phyloP scores from a whole-genome alignment of 2,888 invertebrate species.

The Eupithecia centaureata region DNA sequence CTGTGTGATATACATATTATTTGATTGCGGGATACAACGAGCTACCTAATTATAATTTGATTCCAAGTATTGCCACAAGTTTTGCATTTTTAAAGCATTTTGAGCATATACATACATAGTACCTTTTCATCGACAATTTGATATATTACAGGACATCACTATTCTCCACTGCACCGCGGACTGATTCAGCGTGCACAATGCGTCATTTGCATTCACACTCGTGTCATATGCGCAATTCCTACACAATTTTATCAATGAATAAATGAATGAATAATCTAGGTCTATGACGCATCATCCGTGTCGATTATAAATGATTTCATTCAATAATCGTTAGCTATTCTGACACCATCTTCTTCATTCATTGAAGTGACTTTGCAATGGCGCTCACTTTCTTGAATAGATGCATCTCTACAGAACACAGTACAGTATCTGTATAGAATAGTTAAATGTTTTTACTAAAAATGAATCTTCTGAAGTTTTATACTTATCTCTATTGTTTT shows the following conservation, averaged over 20 bases:
- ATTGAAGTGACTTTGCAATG: not conserved
- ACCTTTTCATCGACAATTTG: constrained; percentile 6
- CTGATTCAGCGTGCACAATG: constrained; percentile 60
- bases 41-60: too few relatives aligned
- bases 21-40: too few relatives aligned
- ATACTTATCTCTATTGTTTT: too few relatives aligned
- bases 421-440: too few relatives aligned
- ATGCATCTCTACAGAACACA: not conserved
- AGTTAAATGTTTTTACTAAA: too few relatives aligned
- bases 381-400: not conserved
- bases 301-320: constrained; percentile 15
- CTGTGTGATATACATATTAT: too few relatives aligned
- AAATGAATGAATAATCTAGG: constrained; percentile 44
- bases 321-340: constrained; percentile 10
- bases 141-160: constrained; percentile 17
- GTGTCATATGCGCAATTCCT: constrained; percentile 45
- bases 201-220: constrained; percentile 60
- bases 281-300: constrained; percentile 48
- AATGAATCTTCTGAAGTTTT: too few relatives aligned
- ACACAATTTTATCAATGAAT: constrained; percentile 54
- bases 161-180: constrained; percentile 39
- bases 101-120: not conserved
- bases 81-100: not conserved
- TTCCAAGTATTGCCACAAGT: not conserved
- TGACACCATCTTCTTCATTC: not conserved